Percentiles rank a stretch among this genome's conserved stretches.
Evolutionary conservation across 1,140 invertebrate species (phyloP).

Genomic region (Stegodyphus mimosarum): DNA sequence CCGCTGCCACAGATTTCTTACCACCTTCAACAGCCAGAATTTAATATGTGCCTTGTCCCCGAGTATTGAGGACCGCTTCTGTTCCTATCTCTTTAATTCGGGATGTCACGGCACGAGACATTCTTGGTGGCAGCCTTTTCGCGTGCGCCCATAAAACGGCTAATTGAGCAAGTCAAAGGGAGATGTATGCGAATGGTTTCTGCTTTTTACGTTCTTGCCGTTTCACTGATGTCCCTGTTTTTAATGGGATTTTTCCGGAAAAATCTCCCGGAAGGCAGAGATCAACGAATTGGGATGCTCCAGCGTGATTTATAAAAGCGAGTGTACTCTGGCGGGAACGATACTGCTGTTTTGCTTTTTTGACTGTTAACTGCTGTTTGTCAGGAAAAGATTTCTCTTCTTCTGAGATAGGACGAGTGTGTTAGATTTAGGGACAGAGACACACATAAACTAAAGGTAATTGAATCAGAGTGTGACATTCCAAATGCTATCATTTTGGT

Average conservation of each 20-base stretch:
- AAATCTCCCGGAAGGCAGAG: constrained; percentile 13
- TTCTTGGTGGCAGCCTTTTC: constrained; percentile 34
- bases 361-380: constrained; percentile 31
- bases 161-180: constrained; percentile 55
- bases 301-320: constrained; percentile 16
- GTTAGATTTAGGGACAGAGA: background rate
- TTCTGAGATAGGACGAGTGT: background rate
- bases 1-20: too few relatives aligned
- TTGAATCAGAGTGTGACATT: constrained; percentile 1
- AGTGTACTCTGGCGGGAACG: background rate
- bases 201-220: constrained; percentile 10
- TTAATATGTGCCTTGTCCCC: too few relatives aligned
- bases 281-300: constrained; percentile 9
- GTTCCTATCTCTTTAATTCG: constrained; percentile 24
- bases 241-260: background rate
- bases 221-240: too few relatives aligned
- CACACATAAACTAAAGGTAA: constrained; percentile 17
- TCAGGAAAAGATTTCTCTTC: constrained; percentile 39
- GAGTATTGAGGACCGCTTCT: too few relatives aligned
- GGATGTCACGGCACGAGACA: constrained; percentile 4
- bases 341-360: background rate
- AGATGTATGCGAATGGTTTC: constrained; percentile 41
- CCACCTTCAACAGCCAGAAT: too few relatives aligned
- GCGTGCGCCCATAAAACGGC: constrained; percentile 46
- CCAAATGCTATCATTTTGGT: background rate